Percentiles rank a stretch among this genome's conserved stretches.
These are phyloP conservation scores for Capreolus pygargus DNA, from an alignment of 2,113 vertebrate genomes.

Conservation along the genomic window DNA sequence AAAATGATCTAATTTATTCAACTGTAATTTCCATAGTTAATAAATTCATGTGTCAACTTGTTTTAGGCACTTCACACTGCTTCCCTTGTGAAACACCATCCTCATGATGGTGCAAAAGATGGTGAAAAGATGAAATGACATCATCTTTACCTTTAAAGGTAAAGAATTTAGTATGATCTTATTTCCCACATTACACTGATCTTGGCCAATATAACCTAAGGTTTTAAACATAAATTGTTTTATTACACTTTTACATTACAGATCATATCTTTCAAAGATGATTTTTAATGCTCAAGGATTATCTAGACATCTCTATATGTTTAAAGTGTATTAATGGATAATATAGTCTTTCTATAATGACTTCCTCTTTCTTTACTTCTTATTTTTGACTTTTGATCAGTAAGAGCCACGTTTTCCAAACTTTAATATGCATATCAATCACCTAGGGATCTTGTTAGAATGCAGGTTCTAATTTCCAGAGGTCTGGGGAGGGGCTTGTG, in stretches of 20 bases:
- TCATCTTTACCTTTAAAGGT: not conserved
- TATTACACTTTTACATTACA: not conserved
- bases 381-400: slow-evolving; percentile 12
- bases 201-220: not conserved
- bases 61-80: not conserved
- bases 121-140: not conserved
- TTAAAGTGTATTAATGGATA: not conserved
- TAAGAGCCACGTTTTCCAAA: not conserved
- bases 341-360: not conserved
- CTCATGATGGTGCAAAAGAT: not conserved
- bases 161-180: not conserved
- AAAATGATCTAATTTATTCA: not conserved
- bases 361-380: not conserved
- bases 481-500: not conserved
- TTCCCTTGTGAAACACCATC: not conserved
- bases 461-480: not conserved
- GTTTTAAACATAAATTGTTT: not conserved
- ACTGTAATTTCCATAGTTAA: not conserved
- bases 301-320: not conserved
- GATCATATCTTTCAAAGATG: not conserved
- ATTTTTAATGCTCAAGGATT: not conserved
- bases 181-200: not conserved
- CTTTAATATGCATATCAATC: not conserved
- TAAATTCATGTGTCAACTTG: not conserved
- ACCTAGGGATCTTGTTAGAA: slow-evolving; percentile 42